phyloP scores from a whole-genome alignment of 2,888 invertebrate genomes.

The Lagria hirta region DNA sequence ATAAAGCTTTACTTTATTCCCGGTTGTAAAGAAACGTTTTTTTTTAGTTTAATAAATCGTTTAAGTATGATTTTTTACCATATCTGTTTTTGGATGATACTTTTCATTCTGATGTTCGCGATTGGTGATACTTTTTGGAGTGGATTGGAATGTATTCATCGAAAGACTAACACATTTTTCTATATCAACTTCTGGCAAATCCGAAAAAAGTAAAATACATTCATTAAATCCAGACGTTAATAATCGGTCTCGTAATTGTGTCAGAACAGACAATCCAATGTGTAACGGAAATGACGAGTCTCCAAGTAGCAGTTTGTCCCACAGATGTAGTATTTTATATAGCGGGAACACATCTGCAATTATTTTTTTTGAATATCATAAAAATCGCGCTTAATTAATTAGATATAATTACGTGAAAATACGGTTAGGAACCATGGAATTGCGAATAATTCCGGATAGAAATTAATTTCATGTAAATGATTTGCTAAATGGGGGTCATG shows the following conservation, averaged over 20 bases:
- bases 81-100: constrained; percentile 34
- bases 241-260: constrained; percentile 81
- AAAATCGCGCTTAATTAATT: constrained; percentile 3
- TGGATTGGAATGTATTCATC: constrained; percentile 78
- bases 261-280: constrained; percentile 90
- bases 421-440: constrained; percentile 99
- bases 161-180: constrained; percentile 90
- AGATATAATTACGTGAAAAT: constrained; percentile 97
- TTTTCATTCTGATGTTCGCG: constrained; percentile 69
- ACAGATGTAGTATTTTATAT: constrained; percentile 95
- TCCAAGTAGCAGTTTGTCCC: constrained; percentile 94
- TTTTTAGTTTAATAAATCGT: background rate
- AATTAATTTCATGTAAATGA: constrained; percentile 89
- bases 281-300: constrained; percentile 92
- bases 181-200: constrained; percentile 95
- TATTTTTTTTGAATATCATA: constrained; percentile 8
- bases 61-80: constrained; percentile 36
- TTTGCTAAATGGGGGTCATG: constrained; percentile 91
- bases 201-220: constrained; percentile 97
- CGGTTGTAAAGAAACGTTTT: background rate
- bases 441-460: constrained; percentile 95
- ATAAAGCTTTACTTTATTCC: no score
- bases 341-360: constrained; percentile 93
- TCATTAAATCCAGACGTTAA: constrained; percentile 95
- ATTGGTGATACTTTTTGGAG: constrained; percentile 86